A percentile compares a stretch with the other conserved stretches of the same genome.
Conservation (phyloP, 2,113 vertebrate genomes). For the Apistogramma diplotaenia region DNA sequence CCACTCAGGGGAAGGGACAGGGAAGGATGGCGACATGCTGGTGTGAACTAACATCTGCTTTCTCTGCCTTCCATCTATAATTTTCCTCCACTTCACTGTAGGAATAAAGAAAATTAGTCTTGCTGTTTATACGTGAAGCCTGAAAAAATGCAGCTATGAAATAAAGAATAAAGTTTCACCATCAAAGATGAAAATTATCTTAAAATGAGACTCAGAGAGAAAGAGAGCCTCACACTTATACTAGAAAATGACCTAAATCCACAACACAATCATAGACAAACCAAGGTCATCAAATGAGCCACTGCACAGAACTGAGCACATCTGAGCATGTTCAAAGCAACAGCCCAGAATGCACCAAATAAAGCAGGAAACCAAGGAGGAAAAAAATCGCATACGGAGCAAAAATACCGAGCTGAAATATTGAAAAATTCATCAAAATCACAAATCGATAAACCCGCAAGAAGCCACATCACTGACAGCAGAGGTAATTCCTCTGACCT, state of each 20-base stretch:
- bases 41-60: neutral
- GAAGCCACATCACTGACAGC: constrained; percentile 14
- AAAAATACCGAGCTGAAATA: constrained; percentile 9
- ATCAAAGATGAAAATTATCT: neutral
- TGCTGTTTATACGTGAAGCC: neutral
- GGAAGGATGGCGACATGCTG: neutral
- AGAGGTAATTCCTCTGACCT: constrained; percentile 54
- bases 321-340: constrained; percentile 62
- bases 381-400: constrained; percentile 27
- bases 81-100: neutral
- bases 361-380: constrained; percentile 50
- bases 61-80: neutral
- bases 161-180: neutral
- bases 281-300: constrained; percentile 63
- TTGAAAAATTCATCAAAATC: constrained; percentile 22
- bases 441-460: constrained; percentile 39
- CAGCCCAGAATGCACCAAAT: constrained; percentile 13
- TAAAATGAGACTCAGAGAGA: neutral
- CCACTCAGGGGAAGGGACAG: neutral
- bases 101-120: neutral
- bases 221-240: neutral
- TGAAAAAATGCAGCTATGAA: neutral
- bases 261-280: constrained; percentile 21
- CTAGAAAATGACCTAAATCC: constrained; percentile 2
- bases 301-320: constrained; percentile 59